A percentile compares a stretch with the other conserved stretches of the same genome.
Evolutionary conservation across 2,797 vertebrate species (phyloP).

Genomic region (Podargus strigoides): DNA sequence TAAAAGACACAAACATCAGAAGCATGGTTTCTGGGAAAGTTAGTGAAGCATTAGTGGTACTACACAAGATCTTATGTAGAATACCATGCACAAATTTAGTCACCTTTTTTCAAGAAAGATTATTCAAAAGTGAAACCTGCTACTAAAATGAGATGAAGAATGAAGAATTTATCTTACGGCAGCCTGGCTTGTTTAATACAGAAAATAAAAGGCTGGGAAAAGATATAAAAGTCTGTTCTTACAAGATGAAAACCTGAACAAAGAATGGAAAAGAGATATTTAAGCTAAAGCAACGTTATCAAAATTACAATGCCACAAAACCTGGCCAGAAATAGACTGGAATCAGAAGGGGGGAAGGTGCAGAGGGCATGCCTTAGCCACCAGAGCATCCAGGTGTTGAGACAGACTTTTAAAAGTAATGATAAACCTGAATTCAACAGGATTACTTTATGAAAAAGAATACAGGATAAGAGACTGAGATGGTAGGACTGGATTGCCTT

Average conservation of each 20-base stretch:
- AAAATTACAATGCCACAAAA: background rate
- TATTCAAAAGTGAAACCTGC: background rate
- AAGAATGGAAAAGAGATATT: background rate
- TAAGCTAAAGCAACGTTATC: background rate
- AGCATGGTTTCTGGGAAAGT: background rate
- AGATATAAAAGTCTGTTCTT: background rate
- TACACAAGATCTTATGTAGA: background rate
- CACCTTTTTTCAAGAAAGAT: background rate
- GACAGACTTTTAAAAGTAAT: background rate
- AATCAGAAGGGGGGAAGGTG: background rate
- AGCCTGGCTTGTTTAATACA: background rate
- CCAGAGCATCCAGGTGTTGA: background rate
- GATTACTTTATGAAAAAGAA: background rate
- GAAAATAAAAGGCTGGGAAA: background rate
- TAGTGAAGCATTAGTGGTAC: background rate
- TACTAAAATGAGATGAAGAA: background rate
- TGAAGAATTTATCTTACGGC: background rate
- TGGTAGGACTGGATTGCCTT: background rate
- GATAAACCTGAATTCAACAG: background rate
- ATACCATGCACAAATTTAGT: background rate
- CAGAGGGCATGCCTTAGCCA: background rate
- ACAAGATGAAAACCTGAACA: background rate
- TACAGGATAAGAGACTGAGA: background rate
- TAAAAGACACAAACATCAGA: background rate
- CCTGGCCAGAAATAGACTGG: background rate